Percentiles rank a stretch among this genome's conserved stretches.
Conservation (phyloP, 2,113 vertebrate genomes). For the Cebidichthys violaceus region DNA sequence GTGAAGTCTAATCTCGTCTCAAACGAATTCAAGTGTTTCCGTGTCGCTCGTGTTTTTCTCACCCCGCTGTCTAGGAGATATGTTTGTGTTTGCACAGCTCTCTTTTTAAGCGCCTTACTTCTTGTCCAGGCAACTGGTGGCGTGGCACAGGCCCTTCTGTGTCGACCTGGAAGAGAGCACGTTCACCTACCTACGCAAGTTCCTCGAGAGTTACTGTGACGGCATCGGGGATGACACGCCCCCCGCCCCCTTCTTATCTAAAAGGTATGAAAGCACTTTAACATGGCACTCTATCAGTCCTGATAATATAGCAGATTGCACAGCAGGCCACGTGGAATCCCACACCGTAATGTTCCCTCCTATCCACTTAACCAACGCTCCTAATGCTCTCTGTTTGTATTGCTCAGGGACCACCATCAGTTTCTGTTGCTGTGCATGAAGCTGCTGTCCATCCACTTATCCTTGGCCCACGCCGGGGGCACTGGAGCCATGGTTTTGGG, state of each 20-base stretch:
- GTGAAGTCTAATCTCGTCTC: constrained; percentile 71
- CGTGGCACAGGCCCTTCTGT: constrained; percentile 97
- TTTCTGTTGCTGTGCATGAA: constrained; percentile 97
- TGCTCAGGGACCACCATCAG: constrained; percentile 93
- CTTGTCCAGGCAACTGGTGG: constrained; percentile 91
- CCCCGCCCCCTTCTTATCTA: constrained; percentile 93
- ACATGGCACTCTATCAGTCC: background rate
- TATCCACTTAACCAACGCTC: background rate
- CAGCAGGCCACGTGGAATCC: background rate
- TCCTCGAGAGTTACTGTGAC: constrained; percentile 96
- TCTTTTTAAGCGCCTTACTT: constrained; percentile 6
- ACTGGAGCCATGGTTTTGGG: constrained; percentile 97
- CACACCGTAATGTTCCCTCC: background rate
- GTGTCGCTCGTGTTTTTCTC: no score
- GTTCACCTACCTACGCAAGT: constrained; percentile 94
- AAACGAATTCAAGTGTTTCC: background rate
- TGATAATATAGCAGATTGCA: background rate
- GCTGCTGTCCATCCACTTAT: constrained; percentile 96
- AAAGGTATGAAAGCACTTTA: constrained; percentile 84
- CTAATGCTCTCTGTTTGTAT: constrained; percentile 21
- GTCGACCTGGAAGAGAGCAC: constrained; percentile 99
- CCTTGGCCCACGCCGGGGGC: constrained; percentile 94
- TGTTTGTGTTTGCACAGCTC: background rate
- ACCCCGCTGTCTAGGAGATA: no score
- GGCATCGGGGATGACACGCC: constrained; percentile 93